phyloP scores from a whole-genome alignment of 2,113 vertebrate genomes.

The Myxocyprinus asiaticus region DNA sequence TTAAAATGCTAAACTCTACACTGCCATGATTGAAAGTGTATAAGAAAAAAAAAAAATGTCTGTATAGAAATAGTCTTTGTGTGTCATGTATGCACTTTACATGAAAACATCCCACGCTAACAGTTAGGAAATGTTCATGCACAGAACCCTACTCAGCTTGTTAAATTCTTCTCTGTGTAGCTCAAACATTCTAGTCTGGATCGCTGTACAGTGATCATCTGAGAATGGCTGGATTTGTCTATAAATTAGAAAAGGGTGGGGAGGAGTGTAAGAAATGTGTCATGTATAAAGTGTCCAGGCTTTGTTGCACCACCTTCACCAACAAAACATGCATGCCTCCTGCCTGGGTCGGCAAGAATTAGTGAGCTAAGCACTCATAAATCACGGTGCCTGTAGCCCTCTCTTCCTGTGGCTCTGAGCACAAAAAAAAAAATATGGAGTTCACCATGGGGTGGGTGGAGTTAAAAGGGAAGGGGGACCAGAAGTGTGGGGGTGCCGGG shows the following conservation, averaged over 20 bases:
- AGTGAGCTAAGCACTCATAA: constrained; percentile 64
- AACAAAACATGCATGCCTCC: constrained; percentile 43
- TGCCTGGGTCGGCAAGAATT: constrained; percentile 55
- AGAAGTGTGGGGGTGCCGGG: neutral
- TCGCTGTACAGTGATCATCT: neutral
- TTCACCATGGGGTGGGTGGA: constrained; percentile 21
- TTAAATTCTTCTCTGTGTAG: too few species aligned
- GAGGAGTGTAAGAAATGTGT: neutral
- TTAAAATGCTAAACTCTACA: too few species aligned
- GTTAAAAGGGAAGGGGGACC: neutral
- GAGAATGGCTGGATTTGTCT: constrained; percentile 26
- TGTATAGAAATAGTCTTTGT: too few species aligned
- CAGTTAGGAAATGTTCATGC: too few species aligned
- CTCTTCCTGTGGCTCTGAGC: constrained; percentile 56
- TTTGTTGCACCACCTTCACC: too few species aligned
- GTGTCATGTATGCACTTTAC: too few species aligned
- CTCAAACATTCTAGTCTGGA: too few species aligned
- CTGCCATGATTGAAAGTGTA: too few species aligned
- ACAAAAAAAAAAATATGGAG: constrained; percentile 54
- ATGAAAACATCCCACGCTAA: too few species aligned
- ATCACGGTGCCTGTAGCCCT: constrained; percentile 54
- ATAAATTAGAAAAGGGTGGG: constrained; percentile 37
- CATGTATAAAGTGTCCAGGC: constrained; percentile 27
- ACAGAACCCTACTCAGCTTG: too few species aligned
- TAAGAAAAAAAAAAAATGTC: too few species aligned